phyloP scores from a whole-genome alignment of 2,888 invertebrate species.

The Epirrhoe tristata region DNA sequence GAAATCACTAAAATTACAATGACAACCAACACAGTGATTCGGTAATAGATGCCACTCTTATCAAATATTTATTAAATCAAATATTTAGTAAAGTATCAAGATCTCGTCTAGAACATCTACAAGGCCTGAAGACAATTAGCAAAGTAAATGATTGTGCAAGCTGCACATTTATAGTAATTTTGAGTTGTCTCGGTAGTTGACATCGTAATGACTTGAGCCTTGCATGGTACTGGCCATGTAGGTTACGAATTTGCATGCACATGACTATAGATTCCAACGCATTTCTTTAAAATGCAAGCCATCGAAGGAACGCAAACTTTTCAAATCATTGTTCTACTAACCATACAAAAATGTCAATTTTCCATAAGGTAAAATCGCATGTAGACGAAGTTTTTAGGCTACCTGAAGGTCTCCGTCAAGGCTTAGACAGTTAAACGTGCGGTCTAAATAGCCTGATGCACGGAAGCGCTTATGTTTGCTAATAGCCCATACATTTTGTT shows the following conservation, averaged over 20 bases:
- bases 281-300: neutral
- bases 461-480: too few species aligned
- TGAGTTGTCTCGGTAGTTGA: conserved; percentile 27
- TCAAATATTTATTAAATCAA: neutral
- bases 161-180: conserved; percentile 19
- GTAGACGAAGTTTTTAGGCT: too few species aligned
- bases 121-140: conserved; percentile 21
- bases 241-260: conserved; percentile 38
- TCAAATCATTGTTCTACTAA: neutral
- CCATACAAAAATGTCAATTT: too few species aligned
- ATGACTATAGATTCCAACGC: conserved; percentile 2
- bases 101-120: neutral
- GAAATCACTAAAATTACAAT: neutral
- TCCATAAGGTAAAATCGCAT: too few species aligned
- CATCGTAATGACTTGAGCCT: conserved; percentile 33
- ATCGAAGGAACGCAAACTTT: neutral
- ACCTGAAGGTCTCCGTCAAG: too few species aligned
- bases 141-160: conserved; percentile 25
- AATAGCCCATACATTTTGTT: too few species aligned
- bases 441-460: too few species aligned
- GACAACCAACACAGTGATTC: neutral
- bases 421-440: too few species aligned
- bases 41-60: neutral
- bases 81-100: neutral
- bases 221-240: conserved; percentile 35